Evolutionary conservation across 53 echinoderm and acorn worm genomes (phyloP).

Genomic region (Holothuria leucospilota): DNA sequence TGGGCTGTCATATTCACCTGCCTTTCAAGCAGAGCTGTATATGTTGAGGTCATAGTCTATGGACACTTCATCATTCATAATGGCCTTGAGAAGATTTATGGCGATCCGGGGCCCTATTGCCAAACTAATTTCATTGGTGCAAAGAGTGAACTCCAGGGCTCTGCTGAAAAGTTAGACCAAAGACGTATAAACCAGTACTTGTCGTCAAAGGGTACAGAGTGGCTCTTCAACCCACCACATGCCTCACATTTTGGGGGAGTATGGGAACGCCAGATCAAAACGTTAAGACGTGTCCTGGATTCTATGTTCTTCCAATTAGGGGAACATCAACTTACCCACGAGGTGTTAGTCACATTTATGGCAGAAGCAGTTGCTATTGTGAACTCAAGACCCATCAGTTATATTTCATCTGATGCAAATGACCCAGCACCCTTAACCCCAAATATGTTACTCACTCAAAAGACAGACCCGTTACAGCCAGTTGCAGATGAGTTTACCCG

Average conservation of each 20-base stretch:
- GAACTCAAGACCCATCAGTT: slow-evolving; percentile 53
- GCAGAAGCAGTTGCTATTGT: slow-evolving; percentile 61
- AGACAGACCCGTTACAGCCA: slow-evolving; percentile 39
- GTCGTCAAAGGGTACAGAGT: slow-evolving; percentile 32
- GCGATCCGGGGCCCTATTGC: slow-evolving; percentile 67
- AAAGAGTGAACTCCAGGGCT: slow-evolving; percentile 38
- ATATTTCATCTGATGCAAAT: slow-evolving; percentile 56
- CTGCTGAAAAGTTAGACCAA: slow-evolving; percentile 14
- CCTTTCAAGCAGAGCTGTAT: too few relatives aligned
- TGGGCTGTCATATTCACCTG: too few relatives aligned
- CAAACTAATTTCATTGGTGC: slow-evolving; percentile 77
- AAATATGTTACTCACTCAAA: slow-evolving; percentile 57
- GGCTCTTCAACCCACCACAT: slow-evolving; percentile 67
- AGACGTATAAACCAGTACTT: slow-evolving; percentile 23
- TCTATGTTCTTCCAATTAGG: slow-evolving; percentile 62
- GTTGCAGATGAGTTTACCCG: slow-evolving; percentile 49
- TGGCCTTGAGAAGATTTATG: slow-evolving; percentile 68
- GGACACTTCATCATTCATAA: slow-evolving; percentile 65
- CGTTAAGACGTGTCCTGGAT: slow-evolving; percentile 48
- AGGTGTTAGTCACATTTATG: too few relatives aligned
- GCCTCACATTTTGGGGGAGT: too few relatives aligned
- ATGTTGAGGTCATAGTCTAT: slow-evolving; percentile 53
- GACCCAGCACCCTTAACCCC: slow-evolving; percentile 52
- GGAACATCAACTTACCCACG: slow-evolving; percentile 57
- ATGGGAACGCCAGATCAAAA: slow-evolving; percentile 59